Evolutionary conservation across 2,797 vertebrate genomes (phyloP), one percentile per base, ranked within the genome.

Genomic region (Xiphorhynchus erythropygius): DNA sequence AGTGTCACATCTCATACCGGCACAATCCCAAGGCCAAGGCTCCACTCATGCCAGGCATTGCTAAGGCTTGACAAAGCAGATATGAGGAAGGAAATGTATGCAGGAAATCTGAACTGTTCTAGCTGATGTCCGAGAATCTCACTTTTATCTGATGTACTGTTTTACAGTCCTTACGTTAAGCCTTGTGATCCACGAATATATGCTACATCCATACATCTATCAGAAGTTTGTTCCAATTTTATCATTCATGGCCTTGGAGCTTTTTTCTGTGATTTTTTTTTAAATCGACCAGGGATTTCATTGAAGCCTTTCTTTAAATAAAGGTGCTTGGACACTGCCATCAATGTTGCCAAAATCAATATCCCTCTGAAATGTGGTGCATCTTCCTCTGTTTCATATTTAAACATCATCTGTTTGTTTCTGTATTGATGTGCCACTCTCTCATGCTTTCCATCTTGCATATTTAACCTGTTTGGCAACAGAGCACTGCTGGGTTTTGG

Each of bases 201-300:
- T 62, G 60, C 63, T 91, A 23, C 84, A 94, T 95, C 91, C 71
- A 60, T 95, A 23, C 84, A 94, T 95, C 91, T 68, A 60, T 95
- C 93, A 77, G 67, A 92, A 93, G 62, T 80, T 91, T 83, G 81
- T 85, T 55, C 65, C 57, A 85, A 78, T 95, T 95, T 88, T 78
- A 81, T 91, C 91, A 90, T 71, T 46, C 39, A 3, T 62, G 39
- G 53, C 15, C 62, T 91, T 87, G 73, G 1, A 62, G 49, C 35
- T 70, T n/a, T 24, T 79, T 89, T 42, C 52, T 47, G 56, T 67
- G 68, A 75, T 94, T 93, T 0, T 39, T 44, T 44, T 42, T 42
- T 9, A 81, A 65, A 82, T 28, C 52, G 23, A 46, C 41, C 32
- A 56, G 49, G 75, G 83, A 49, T 85, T 93, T 93, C 37, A 77